Evolutionary conservation across 1,140 invertebrate genomes (phyloP).

Genomic region (Chironomus tepperi): DNA sequence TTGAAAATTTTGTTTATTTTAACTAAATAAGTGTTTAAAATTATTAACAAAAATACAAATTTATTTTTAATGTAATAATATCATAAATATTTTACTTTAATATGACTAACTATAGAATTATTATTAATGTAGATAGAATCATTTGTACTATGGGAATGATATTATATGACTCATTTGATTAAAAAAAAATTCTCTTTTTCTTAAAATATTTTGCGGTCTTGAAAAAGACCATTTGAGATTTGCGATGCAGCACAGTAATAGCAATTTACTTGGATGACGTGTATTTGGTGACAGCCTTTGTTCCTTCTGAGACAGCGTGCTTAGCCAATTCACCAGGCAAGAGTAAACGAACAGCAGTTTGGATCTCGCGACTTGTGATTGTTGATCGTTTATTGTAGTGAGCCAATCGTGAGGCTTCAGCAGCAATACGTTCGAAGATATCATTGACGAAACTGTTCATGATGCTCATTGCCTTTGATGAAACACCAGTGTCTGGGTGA

Average conservation of each 20-base stretch:
- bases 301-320: slow-evolving; percentile 48
- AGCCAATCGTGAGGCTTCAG: slow-evolving; percentile 56
- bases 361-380: slow-evolving; percentile 47
- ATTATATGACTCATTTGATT: too few relatives aligned
- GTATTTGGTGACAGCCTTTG: slow-evolving; percentile 52
- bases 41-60: too few relatives aligned
- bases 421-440: slow-evolving; percentile 59
- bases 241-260: background rate
- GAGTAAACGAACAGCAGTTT: slow-evolving; percentile 46
- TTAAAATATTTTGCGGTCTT: background rate
- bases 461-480: slow-evolving; percentile 51
- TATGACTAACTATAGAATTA: too few relatives aligned
- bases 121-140: too few relatives aligned
- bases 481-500: slow-evolving; percentile 59
- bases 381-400: slow-evolving; percentile 62
- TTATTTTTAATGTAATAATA: too few relatives aligned
- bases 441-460: slow-evolving; percentile 58
- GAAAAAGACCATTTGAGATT: background rate
- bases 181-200: background rate
- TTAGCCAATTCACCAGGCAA: slow-evolving; percentile 52
- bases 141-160: too few relatives aligned
- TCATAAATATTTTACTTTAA: too few relatives aligned
- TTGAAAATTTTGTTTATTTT: too few relatives aligned
- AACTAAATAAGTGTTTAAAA: too few relatives aligned
- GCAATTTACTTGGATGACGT: slow-evolving; percentile 44